Evolutionary conservation across 2,797 vertebrate species (phyloP).

Genomic region (Liparis tanakae): DNA sequence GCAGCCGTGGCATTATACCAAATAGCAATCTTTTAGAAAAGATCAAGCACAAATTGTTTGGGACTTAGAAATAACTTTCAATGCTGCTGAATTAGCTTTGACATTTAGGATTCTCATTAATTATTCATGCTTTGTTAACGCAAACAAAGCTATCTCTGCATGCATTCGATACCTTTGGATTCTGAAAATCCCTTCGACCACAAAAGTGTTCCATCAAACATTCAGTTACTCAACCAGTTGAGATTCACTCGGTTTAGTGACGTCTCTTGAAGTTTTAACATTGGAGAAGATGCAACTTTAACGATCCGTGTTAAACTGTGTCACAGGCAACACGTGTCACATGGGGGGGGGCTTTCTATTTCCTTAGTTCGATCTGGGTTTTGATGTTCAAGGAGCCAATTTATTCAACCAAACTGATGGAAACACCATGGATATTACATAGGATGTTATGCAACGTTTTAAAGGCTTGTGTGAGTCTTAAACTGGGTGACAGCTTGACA

Average conservation of each 20-base stretch:
- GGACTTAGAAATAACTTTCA: neutral
- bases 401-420: slow-evolving; percentile 39
- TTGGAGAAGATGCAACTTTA: slow-evolving; percentile 31
- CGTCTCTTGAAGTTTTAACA: slow-evolving; percentile 4
- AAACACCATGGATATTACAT: slow-evolving; percentile 33
- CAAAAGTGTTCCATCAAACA: neutral
- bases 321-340: slow-evolving; percentile 13
- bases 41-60: neutral
- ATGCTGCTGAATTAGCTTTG: neutral
- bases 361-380: slow-evolving; percentile 9
- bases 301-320: slow-evolving; percentile 34
- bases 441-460: slow-evolving; percentile 26
- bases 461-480: slow-evolving; percentile 32
- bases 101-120: neutral
- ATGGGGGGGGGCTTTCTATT: neutral
- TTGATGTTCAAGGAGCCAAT: slow-evolving; percentile 36
- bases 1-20: neutral
- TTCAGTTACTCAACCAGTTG: neutral
- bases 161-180: neutral
- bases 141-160: neutral
- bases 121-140: neutral
- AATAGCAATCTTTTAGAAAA: neutral
- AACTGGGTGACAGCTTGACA: slow-evolving; percentile 63
- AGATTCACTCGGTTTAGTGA: slow-evolving; percentile 14
- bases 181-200: neutral